Conservation (phyloP, 2,888 invertebrate species). For the Hirtodrosophila confusa region DNA sequence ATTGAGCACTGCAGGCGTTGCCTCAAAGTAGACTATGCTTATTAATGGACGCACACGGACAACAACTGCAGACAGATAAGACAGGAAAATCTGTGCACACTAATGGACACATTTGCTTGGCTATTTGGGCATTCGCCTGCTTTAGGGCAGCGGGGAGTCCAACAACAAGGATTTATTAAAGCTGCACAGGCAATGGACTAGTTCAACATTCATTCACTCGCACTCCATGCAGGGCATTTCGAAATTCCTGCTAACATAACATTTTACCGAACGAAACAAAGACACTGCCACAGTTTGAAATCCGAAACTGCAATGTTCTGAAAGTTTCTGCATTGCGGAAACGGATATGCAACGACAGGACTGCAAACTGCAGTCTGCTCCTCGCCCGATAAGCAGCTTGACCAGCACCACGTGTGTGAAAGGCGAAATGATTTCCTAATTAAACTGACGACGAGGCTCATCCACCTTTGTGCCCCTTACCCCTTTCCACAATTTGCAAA, state of each 20-base stretch:
- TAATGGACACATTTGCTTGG: conserved; percentile 47
- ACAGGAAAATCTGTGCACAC: conserved; percentile 38
- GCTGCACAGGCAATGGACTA: conserved; percentile 25
- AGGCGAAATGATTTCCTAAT: conserved; percentile 39
- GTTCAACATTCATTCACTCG: conserved; percentile 38
- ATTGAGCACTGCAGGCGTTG: conserved; percentile 46
- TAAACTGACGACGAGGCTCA: conserved; percentile 25
- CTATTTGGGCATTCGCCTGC: conserved; percentile 23
- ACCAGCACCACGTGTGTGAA: conserved; percentile 32
- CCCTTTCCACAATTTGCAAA: background rate
- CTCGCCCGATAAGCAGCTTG: conserved; percentile 34
- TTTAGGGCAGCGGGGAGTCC: conserved; percentile 13
- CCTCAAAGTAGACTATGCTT: conserved; percentile 51
- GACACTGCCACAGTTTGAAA: conserved; percentile 1
- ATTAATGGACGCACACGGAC: conserved; percentile 51
- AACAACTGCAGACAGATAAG: conserved; percentile 23
- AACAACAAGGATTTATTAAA: conserved; percentile 43
- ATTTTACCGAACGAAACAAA: conserved; percentile 33
- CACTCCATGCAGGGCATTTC: conserved; percentile 15
- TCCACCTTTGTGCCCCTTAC: background rate
- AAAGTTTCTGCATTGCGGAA: conserved; percentile 52
- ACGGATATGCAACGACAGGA: conserved; percentile 35
- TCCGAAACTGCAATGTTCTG: conserved; percentile 3
- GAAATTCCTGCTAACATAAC: conserved; percentile 27
- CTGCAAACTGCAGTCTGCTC: conserved; percentile 4